A percentile compares a stretch with the other conserved stretches of the same genome.
Evolutionary conservation across 2,888 invertebrate genomes (phyloP).

Genomic region (Tridacna gigas): DNA sequence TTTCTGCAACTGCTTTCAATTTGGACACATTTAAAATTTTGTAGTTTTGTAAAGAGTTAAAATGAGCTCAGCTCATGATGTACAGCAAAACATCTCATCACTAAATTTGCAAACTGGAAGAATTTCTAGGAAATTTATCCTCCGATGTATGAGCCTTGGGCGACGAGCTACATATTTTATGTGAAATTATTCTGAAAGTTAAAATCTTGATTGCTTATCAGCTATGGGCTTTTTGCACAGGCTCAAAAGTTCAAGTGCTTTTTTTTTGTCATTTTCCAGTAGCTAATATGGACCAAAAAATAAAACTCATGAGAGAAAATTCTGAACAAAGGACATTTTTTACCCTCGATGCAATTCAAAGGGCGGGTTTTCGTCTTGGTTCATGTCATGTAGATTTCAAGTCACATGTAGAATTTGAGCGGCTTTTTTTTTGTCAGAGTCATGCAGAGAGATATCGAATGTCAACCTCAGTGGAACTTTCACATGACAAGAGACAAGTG

Average conservation of each 20-base stretch:
- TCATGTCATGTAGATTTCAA: slow-evolving; percentile 15
- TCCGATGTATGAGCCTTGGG: too few species aligned
- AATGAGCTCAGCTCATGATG: too few species aligned
- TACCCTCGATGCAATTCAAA: not conserved
- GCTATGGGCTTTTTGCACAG: too few species aligned
- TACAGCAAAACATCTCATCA: too few species aligned
- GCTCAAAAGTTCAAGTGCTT: not conserved
- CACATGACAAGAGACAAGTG: slow-evolving; percentile 44
- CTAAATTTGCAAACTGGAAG: too few species aligned
- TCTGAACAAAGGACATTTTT: slow-evolving; percentile 19
- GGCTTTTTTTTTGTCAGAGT: slow-evolving; percentile 3
- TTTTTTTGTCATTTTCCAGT: not conserved
- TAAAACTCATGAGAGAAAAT: not conserved
- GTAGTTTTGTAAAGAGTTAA: too few species aligned
- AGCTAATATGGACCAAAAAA: not conserved
- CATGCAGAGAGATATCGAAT: slow-evolving; percentile 27
- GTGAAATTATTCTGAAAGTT: too few species aligned
- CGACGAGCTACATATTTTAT: too few species aligned
- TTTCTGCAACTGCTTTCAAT: too few species aligned
- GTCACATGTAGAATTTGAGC: slow-evolving; percentile 21
- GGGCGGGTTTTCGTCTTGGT: not conserved
- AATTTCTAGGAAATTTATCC: too few species aligned
- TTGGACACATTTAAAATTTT: too few species aligned
- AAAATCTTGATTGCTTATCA: too few species aligned
- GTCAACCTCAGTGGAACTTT: slow-evolving; percentile 24